A percentile compares a stretch with the other conserved stretches of the same genome.
These are phyloP conservation scores for Aphidoletes aphidimyza DNA, from an alignment of 2,888 invertebrate species.

Conservation along the genomic window DNA sequence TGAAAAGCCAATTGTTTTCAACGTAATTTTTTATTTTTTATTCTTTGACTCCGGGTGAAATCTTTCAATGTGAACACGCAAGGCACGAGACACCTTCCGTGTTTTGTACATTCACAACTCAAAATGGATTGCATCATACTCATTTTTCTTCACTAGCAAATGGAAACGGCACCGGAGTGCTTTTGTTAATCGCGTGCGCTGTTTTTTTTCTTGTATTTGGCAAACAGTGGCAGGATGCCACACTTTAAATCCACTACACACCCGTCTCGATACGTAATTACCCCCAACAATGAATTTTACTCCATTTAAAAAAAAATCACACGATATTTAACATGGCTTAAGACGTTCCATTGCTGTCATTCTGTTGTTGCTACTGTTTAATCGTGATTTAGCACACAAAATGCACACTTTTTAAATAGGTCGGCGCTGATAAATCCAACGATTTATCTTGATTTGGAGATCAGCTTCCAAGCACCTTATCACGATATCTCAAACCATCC, in stretches of 20 bases:
- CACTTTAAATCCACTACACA: not conserved
- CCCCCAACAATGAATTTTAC: not conserved
- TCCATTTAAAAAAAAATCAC: not conserved
- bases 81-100: not conserved
- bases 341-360: too few species aligned
- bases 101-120: conserved; percentile 32
- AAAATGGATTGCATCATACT: conserved; percentile 22
- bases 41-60: not conserved
- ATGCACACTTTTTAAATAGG: conserved; percentile 24
- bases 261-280: conserved; percentile 7
- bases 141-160: conserved; percentile 16
- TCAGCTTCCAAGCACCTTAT: not conserved
- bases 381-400: conserved; percentile 28
- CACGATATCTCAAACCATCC: too few species aligned
- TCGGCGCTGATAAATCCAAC: conserved; percentile 1
- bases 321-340: not conserved
- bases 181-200: not conserved
- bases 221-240: too few species aligned
- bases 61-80: not conserved
- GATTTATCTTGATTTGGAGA: not conserved
- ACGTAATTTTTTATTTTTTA: not conserved
- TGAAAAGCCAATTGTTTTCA: not conserved
- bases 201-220: not conserved
- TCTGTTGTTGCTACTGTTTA: too few species aligned
- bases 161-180: too few species aligned